phyloP scores from a whole-genome alignment of 2,888 invertebrate genomes.

The Orchestes rusci region DNA sequence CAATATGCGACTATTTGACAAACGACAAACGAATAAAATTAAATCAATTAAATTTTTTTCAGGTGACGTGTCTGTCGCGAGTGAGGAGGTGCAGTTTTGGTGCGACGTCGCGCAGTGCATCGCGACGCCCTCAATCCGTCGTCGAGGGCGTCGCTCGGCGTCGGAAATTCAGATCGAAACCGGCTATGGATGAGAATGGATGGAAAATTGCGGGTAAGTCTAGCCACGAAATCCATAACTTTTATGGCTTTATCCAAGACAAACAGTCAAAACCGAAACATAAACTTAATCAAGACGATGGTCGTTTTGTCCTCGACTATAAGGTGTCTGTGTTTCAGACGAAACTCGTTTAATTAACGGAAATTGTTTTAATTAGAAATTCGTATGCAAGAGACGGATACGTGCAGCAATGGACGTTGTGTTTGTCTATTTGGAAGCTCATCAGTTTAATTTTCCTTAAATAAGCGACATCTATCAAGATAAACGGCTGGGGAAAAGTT shows the following conservation, averaged over 20 bases:
- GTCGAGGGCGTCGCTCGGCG: conserved; percentile 34
- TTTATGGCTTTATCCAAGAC: too few species aligned
- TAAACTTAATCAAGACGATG: too few species aligned
- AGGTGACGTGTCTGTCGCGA: conserved; percentile 29
- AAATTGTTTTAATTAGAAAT: too few species aligned
- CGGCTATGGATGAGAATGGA: neutral
- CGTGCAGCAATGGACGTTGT: too few species aligned
- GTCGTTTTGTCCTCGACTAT: neutral
- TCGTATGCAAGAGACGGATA: too few species aligned
- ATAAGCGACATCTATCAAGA: too few species aligned
- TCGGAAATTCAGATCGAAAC: neutral
- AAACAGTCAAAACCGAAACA: too few species aligned
- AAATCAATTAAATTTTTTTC: conserved; percentile 31
- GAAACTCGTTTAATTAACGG: too few species aligned
- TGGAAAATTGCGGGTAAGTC: neutral
- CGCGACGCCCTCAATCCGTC: conserved; percentile 34
- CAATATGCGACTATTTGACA: conserved; percentile 15
- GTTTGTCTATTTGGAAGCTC: too few species aligned
- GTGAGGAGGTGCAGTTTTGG: conserved; percentile 22
- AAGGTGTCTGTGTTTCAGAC: too few species aligned
- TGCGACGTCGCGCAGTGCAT: conserved; percentile 34
- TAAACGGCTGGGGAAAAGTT: too few species aligned
- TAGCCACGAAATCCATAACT: neutral
- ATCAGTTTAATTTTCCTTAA: too few species aligned
- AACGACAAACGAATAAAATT: conserved; percentile 22